These are phyloP conservation scores for Scrobipalpa costella DNA, from an alignment of 2,888 invertebrate species.

Conservation along the genomic window DNA sequence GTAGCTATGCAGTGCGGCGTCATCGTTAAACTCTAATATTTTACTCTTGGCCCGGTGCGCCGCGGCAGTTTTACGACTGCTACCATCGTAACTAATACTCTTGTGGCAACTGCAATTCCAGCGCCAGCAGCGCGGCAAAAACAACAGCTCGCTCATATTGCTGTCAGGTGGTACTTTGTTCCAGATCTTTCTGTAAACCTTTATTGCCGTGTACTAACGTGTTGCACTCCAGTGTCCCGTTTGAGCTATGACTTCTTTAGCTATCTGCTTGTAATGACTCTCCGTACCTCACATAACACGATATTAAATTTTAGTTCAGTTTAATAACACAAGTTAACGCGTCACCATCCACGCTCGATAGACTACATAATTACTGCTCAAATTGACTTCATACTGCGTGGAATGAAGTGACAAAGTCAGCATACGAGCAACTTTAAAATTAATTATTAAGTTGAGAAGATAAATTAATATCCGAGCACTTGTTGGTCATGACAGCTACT, in stretches of 20 bases:
- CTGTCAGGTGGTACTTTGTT: constrained; percentile 39
- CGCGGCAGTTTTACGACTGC: constrained; percentile 29
- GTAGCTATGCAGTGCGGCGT: constrained; percentile 12
- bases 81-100: constrained; percentile 45
- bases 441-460: constrained; percentile 70
- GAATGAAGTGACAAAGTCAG: constrained; percentile 67
- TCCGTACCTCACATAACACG: neutral
- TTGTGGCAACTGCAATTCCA: constrained; percentile 43
- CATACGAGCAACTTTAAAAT: constrained; percentile 63
- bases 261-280: constrained; percentile 22
- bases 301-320: constrained; percentile 27
- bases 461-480: constrained; percentile 61
- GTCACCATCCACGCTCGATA: constrained; percentile 40
- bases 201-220: constrained; percentile 13
- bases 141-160: constrained; percentile 43
- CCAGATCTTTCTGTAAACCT: constrained; percentile 15
- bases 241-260: neutral
- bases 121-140: constrained; percentile 45
- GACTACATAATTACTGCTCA: constrained; percentile 57
- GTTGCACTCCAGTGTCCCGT: constrained; percentile 9
- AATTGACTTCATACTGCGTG: constrained; percentile 57
- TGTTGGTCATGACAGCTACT: constrained; percentile 49
- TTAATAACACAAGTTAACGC: constrained; percentile 44
- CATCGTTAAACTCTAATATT: constrained; percentile 29
- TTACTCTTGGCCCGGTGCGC: constrained; percentile 23